Evolutionary conservation across 2,888 invertebrate genomes (phyloP).

Genomic region (Luffia ferchaultella): DNA sequence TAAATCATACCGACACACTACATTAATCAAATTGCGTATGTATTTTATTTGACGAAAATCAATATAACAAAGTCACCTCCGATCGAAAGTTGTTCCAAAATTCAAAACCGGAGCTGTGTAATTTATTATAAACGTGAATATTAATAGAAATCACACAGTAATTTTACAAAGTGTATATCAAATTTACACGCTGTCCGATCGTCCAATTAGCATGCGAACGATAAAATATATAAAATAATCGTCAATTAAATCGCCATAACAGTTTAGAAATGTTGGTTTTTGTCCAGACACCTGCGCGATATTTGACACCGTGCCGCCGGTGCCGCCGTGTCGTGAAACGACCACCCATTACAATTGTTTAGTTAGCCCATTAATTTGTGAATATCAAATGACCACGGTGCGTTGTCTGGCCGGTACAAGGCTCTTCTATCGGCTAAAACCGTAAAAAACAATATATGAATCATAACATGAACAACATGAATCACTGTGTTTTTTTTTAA

Average conservation of each 20-base stretch:
- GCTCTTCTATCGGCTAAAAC: not conserved
- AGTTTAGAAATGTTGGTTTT: not conserved
- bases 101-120: not conserved
- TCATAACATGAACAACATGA: no score
- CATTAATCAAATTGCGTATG: no score
- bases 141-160: not conserved
- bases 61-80: not conserved
- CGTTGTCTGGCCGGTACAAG: not conserved
- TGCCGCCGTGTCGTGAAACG: constrained; percentile 1
- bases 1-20: no score
- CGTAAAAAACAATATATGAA: not conserved
- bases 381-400: constrained; percentile 2
- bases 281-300: constrained; percentile 4
- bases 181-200: not conserved
- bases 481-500: no score
- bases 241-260: not conserved
- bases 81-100: not conserved
- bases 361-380: constrained; percentile 2
- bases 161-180: not conserved
- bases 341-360: not conserved
- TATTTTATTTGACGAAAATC: no score
- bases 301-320: constrained; percentile 1
- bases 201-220: not conserved
- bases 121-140: not conserved
- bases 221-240: not conserved